A percentile compares a stretch with the other conserved stretches of the same genome.
phyloP scores from a whole-genome alignment of 2,797 vertebrate species.

The Xiphophorus birchmanni region DNA sequence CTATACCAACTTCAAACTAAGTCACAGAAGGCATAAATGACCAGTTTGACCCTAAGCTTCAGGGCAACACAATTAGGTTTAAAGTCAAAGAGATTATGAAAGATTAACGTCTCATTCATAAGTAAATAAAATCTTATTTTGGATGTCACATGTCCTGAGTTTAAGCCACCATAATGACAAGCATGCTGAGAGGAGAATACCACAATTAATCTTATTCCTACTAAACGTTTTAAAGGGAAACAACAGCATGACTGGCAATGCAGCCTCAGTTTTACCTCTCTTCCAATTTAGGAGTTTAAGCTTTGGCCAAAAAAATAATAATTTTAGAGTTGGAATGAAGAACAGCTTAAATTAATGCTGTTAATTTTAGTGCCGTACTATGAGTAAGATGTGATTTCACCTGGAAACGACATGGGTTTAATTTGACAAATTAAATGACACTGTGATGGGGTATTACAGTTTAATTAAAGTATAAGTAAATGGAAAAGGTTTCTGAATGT shows the following conservation, averaged over 20 bases:
- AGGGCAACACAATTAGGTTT: neutral
- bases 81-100: slow-evolving; percentile 40
- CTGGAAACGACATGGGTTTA: neutral
- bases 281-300: too few relatives aligned
- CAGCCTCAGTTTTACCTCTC: neutral
- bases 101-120: slow-evolving; percentile 45
- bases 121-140: slow-evolving; percentile 28
- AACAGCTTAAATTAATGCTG: slow-evolving; percentile 12
- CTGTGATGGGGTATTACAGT: neutral
- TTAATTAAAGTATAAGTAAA: neutral
- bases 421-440: neutral
- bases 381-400: neutral
- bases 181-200: slow-evolving; percentile 18
- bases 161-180: slow-evolving; percentile 13
- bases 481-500: neutral
- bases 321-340: neutral
- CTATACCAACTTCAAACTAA: too few relatives aligned
- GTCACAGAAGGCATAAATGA: neutral
- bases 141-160: slow-evolving; percentile 50
- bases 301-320: neutral
- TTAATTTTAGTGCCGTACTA: neutral
- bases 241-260: neutral
- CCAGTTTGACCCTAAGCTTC: neutral
- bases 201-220: slow-evolving; percentile 13
- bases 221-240: slow-evolving; percentile 1